Evolutionary conservation across 2,797 vertebrate species (phyloP), one percentile per base, ranked within the genome.

Genomic region (Myotis findleyi): DNA sequence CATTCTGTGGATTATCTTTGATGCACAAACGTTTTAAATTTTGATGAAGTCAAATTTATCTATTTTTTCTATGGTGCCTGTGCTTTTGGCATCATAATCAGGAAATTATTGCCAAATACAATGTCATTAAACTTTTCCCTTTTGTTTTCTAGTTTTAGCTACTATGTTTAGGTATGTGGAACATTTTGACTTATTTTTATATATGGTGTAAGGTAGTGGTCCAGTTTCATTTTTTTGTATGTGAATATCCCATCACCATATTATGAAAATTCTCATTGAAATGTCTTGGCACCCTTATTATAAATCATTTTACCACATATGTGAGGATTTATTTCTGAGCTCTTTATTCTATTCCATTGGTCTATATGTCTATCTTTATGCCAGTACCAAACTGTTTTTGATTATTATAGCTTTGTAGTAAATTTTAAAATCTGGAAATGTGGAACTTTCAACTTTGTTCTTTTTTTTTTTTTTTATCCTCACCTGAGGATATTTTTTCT

Each of bases 181-280:
- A 10, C 33, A 88, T 83, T 87, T 92, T 87, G 83, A 91, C 36
- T 59, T 47, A 36, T 71, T 79, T 92, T 92, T 69, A 17, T 44
- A 18, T 69, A 27, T 25, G 21, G 4, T 90, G 0, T 59, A 49
- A 47, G 30, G 23, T 59, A 89, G 71, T 23, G 7, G 53, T 81
- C 38, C 3, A 16, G 0, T 14, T 44, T 47, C 14, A 79, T 79
- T 75, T 16, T n/a, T 93, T 91, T 87, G 25, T 21, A n/a, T 4
- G 23, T 72, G 30, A n/a, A 20, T 68, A 38, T 84, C n/a, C 57
- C 27, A 83, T 3, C 6, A 49, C 18, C 25, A 66, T 87, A 76
- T 91, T 72, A 83, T 91, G 14, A 55, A 79, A 87, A 62, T 81
- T 62, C 10, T n/a, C 20, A 57, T 17, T 49, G 80, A 79, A 79